A percentile compares a stretch with the other conserved stretches of the same genome.
phyloP scores from a whole-genome alignment of 2,888 invertebrate species.

The Dioctria rufipes region DNA sequence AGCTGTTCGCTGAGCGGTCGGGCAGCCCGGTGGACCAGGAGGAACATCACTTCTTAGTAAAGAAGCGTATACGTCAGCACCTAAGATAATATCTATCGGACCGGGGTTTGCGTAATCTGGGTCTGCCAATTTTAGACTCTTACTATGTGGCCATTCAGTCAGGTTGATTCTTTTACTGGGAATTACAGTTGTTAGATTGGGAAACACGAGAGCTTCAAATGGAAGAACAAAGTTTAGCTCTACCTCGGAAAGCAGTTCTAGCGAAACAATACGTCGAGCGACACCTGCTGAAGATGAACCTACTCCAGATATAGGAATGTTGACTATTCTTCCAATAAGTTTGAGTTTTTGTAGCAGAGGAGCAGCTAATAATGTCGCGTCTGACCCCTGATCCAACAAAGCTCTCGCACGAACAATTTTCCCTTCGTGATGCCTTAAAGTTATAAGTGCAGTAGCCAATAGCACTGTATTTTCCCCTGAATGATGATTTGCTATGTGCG shows the following conservation, averaged over 20 bases:
- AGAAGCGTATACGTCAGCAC: neutral
- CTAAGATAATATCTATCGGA: neutral
- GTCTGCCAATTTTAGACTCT: no score
- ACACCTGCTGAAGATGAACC: no score
- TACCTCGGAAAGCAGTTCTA: neutral
- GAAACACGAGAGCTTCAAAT: neutral
- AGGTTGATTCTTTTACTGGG: neutral
- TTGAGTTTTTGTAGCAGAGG: no score
- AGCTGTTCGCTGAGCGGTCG: neutral
- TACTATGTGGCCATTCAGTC: no score
- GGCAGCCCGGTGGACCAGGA: neutral
- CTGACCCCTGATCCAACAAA: no score
- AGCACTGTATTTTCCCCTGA: neutral
- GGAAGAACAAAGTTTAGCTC: neutral
- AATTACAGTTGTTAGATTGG: neutral
- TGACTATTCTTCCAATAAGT: no score
- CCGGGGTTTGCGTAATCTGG: no score
- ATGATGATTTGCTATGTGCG: neutral
- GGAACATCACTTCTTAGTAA: neutral
- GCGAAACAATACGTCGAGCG: no score
- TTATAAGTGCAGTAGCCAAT: neutral
- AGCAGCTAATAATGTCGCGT: no score
- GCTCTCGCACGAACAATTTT: no score
- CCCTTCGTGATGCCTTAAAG: no score
- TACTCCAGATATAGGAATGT: no score